phyloP scores from a whole-genome alignment of 2,888 invertebrate species.

The Archips xylosteana region DNA sequence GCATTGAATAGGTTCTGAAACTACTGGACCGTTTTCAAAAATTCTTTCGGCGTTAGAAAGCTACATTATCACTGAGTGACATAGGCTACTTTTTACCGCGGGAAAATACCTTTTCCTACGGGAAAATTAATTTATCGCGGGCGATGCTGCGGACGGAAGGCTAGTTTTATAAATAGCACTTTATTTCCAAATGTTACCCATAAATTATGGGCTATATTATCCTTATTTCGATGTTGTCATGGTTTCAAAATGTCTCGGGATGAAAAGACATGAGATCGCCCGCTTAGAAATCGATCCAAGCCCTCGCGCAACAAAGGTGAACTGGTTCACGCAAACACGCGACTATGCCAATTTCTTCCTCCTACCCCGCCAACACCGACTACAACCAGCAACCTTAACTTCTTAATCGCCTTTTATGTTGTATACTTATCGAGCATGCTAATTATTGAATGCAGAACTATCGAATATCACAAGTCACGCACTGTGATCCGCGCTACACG shows the following conservation, averaged over 20 bases:
- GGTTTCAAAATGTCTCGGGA: constrained; percentile 58
- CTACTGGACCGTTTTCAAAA: too few species aligned
- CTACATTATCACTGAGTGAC: too few species aligned
- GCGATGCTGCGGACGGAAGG: too few species aligned
- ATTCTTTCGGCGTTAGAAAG: too few species aligned
- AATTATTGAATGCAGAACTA: constrained; percentile 22
- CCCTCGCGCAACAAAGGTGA: constrained; percentile 56
- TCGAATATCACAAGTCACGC: constrained; percentile 35
- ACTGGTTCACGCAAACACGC: constrained; percentile 61
- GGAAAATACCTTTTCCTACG: too few species aligned
- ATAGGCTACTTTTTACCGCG: too few species aligned
- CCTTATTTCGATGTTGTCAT: constrained; percentile 48
- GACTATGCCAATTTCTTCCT: constrained; percentile 11
- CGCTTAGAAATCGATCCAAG: constrained; percentile 61
- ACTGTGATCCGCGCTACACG: constrained; percentile 22
- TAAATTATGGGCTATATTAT: neutral
- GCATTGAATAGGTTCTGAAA: too few species aligned
- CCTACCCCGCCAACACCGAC: neutral
- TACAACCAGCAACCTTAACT: neutral
- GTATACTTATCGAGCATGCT: constrained; percentile 14
- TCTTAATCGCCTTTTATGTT: neutral
- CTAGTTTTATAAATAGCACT: too few species aligned
- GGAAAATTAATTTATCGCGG: too few species aligned
- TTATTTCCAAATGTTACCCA: neutral
- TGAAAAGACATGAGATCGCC: constrained; percentile 64